Evolutionary conservation across 2,888 invertebrate genomes (phyloP), one percentile per base, ranked within the genome.

Genomic region (Tiphia femorata): DNA sequence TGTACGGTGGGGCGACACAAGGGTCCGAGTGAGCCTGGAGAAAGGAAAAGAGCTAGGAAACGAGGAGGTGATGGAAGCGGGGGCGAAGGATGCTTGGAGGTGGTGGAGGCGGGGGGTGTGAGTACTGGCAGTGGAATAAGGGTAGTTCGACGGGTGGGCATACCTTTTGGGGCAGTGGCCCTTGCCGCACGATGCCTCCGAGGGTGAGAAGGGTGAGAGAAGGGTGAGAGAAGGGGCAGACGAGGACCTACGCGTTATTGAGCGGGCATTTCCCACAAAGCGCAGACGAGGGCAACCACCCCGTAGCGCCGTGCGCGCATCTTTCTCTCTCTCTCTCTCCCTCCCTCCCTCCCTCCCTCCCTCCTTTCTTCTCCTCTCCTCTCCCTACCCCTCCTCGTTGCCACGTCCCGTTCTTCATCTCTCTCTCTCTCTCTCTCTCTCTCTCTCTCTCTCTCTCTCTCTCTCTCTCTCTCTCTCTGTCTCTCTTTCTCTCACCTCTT

Each of bases 211-310:
- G 62, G 61, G 63, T 62, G 66, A 72, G 70, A 29, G 44, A 19
- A 20, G 38, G 17, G 38, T 49, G 44, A 48, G 29, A 37, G 64
- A 55, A 64, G 61, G 61, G 62, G 64, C 67, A 72, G 70, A 64
- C 70, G 67, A 67, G 78, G 73, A 69, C 70, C 73, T 77, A 79
- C 78, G 75, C 80, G 81, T 81, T 82, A 82, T 82, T 79, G 82
- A 82, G 81, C 81, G 82, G 78, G 77, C 74, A 81, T 80, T 81
- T 80, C 78, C 79, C 79, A 80, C 81, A 81, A 81, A 79, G 80
- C 80, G 80, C 81, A 81, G 80, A 81, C 81, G 80, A 80, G 82
- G 81, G 81, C 81, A 81, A 80, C 81, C 81, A 81, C 82, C 82
- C 80, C 80, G 79, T 76, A 72, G 70, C 74, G 71, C 63, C 74